Base-by-base conservation (phyloP, 2,888 invertebrate species). In the Homarus gammarus region DNA sequence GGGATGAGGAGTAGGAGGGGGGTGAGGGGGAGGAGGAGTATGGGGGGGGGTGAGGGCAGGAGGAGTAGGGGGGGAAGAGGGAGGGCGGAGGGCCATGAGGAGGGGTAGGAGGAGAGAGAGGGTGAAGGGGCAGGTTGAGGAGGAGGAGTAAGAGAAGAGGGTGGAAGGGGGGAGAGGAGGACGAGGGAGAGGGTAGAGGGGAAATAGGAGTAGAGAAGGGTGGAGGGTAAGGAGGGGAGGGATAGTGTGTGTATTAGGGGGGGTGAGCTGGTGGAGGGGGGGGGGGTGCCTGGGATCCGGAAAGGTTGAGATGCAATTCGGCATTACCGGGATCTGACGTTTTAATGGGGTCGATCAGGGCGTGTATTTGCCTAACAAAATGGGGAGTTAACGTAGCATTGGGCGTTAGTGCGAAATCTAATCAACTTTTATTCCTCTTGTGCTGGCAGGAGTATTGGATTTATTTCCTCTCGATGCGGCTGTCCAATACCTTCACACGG, bases 341-440 rank as follows among this genome's bases (percentile, higher is more conserved):
- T 79, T 79, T 49, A 79, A 79, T 79, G 79, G 36, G 61, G 22
- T 2, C 79, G 79, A 79, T 79, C 61, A n/a, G 79, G 8, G 79
- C 44, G 61, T 61, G 79, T 79, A 44, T 79, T 79, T 79, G 61
- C 79, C 44, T 56, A 79, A 56, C 56, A 61, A 61, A 79, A 79
- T 79, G 79, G 79, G 51, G 79, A 56, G 61, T 61, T 79, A 79
- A 61, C 61, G 79, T 79, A 61, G 33, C 56, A 36, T 22, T 61
- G 31, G 36, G 56, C 79, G 79, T 36, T 61, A 31, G 79, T 61
- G 61, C 38, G 51, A 22, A 61, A 79, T 79, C 79, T 79, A 79
- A 79, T 79, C 79, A 79, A 79, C 79, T 79, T 79, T 79, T 79
- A 79, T 79, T 79, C 79, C 79, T 56, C 56, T 56, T 49, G 36